Conservation (phyloP, 2,797 vertebrate genomes). For the Bothrops alternatus region DNA sequence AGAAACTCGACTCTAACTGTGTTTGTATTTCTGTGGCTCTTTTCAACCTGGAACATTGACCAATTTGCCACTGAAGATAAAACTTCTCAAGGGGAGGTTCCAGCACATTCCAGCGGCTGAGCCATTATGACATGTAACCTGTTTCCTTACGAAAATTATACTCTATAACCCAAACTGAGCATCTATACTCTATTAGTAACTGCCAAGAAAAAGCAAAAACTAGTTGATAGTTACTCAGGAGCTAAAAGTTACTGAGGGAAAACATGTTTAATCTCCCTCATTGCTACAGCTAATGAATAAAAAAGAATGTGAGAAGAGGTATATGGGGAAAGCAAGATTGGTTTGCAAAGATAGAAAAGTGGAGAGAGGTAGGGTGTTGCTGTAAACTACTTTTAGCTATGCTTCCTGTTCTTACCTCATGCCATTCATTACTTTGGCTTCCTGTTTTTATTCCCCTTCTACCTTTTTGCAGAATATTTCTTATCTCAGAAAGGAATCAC, state of each 20-base stretch:
- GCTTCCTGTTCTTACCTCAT: background rate
- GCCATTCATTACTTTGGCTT: background rate
- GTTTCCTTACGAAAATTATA: constrained; percentile 52
- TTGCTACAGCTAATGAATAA: constrained; percentile 30
- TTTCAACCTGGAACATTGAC: constrained; percentile 45
- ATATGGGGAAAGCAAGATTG: background rate
- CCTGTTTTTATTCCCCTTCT: background rate
- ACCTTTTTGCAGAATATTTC: background rate
- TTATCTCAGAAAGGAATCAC: background rate
- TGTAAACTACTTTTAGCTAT: background rate
- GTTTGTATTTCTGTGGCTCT: constrained; percentile 9
- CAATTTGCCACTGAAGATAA: constrained; percentile 57
- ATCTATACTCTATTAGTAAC: constrained; percentile 66
- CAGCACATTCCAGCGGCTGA: constrained; percentile 54
- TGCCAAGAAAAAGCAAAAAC: constrained; percentile 40
- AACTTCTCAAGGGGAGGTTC: constrained; percentile 56
- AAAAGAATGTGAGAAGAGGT: background rate
- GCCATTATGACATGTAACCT: constrained; percentile 58
- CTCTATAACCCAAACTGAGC: constrained; percentile 62
- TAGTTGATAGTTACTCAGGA: constrained; percentile 58
- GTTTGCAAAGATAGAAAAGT: background rate
- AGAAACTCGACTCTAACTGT: constrained; percentile 38
- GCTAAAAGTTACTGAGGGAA: constrained; percentile 54
- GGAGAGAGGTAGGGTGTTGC: background rate
- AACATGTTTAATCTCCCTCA: constrained; percentile 59